phyloP scores from a whole-genome alignment of 2,113 vertebrate genomes.

The Pomatostomus ruficeps region DNA sequence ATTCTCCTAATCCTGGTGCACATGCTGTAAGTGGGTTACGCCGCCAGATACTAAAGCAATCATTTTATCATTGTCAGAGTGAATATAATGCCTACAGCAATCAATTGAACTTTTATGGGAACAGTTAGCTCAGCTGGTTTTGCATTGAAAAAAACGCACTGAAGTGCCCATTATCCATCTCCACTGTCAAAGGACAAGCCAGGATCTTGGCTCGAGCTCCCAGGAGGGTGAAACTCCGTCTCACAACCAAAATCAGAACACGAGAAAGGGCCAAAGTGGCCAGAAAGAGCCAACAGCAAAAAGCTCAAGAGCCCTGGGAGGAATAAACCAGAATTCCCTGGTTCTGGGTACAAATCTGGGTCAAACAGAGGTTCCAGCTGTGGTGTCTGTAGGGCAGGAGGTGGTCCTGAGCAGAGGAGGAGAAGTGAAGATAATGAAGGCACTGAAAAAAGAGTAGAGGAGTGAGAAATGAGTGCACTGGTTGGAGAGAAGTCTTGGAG shows the following conservation, averaged over 20 bases:
- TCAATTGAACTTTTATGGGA: conserved; percentile 49
- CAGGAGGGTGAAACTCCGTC: neutral
- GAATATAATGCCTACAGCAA: conserved; percentile 53
- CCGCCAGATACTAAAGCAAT: conserved; percentile 55
- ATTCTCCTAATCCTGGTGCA: conserved; percentile 9
- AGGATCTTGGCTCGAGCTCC: neutral
- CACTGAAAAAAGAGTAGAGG: rapidly evolving
- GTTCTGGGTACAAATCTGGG: neutral
- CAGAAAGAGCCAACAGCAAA: neutral
- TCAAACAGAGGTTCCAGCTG: neutral
- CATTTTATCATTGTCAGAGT: conserved; percentile 62
- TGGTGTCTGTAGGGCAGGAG: neutral
- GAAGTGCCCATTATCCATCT: conserved; percentile 26
- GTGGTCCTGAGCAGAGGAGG: neutral
- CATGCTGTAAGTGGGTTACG: conserved; percentile 35
- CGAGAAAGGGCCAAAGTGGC: neutral
- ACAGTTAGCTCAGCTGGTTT: conserved; percentile 44
- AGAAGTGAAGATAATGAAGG: neutral
- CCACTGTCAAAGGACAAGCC: neutral
- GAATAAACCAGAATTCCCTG: neutral
- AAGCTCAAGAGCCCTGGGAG: neutral
- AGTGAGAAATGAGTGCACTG: neutral
- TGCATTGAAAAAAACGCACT: neutral
- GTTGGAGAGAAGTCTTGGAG: neutral
- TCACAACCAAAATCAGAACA: neutral